Conservation (phyloP, 2,888 invertebrate genomes). For the Drosophila nigritarsus region DNA sequence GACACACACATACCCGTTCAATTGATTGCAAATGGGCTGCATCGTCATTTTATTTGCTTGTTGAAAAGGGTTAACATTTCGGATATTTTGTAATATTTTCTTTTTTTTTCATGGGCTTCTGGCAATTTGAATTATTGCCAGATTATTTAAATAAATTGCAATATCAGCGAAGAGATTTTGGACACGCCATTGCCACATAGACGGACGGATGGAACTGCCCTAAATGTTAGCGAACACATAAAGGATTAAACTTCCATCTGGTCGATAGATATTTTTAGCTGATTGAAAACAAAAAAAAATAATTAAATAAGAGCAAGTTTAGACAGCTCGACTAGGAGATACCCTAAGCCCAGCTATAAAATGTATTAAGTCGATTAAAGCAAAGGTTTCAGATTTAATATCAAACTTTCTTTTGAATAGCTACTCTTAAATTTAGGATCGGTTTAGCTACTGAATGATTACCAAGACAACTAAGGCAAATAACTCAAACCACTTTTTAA, state of each 20-base stretch:
- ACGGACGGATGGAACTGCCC: slow-evolving; percentile 1
- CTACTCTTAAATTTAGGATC: neutral
- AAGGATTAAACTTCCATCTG: slow-evolving; percentile 6
- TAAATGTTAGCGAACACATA: neutral
- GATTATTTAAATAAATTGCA: slow-evolving; percentile 75
- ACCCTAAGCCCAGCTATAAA: neutral
- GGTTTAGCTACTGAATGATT: no score
- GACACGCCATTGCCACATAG: slow-evolving; percentile 11
- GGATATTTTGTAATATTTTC: slow-evolving; percentile 26
- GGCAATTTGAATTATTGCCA: slow-evolving; percentile 71
- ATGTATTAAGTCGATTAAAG: neutral
- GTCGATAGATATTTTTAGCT: neutral
- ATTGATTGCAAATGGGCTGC: slow-evolving; percentile 72
- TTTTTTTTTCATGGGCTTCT: slow-evolving; percentile 17
- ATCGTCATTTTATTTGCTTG: slow-evolving; percentile 58
- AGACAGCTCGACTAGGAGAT: neutral
- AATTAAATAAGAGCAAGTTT: neutral
- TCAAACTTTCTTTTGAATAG: neutral
- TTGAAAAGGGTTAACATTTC: slow-evolving; percentile 68
- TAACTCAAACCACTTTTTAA: neutral
- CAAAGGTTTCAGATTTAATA: neutral
- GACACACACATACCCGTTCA: slow-evolving; percentile 26
- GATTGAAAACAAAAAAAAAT: neutral
- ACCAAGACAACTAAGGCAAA: neutral
- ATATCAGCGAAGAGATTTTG: slow-evolving; percentile 43